Evolutionary conservation across 2,888 invertebrate species (phyloP), one percentile per base, ranked within the genome.

Genomic region (Tachystola acroxantha): DNA sequence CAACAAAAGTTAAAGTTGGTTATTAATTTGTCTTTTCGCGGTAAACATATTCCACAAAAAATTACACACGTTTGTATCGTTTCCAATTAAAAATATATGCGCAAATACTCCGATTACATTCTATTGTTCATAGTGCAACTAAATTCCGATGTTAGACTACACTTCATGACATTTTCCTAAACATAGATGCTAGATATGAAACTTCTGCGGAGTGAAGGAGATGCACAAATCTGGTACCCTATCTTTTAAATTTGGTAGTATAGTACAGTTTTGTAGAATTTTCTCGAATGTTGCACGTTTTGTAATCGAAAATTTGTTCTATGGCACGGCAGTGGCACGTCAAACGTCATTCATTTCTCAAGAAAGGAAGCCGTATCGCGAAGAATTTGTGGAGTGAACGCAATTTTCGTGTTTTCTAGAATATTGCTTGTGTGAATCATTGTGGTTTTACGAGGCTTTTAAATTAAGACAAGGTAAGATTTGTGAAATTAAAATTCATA

Each of bases 251-350:
- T 24, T 36, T 24, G 13, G 9, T 27, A 9, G 13, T 22, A 14
- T 31, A 10, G 10, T 24, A 41, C 13, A 27, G 19, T 24, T 36
- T 37, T 35, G 32, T 37, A 45, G 61, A 61, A 61, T 44, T 50
- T 61, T 61, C 61, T 59, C 48, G 61, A 60, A 61, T 46, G 41
- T n/a, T 43, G 44, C 47, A 43, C 42, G 45, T 49, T 56, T 46
- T 42, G 36, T 39, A 34, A 30, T 42, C 34, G 28, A 36, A 25
- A 12, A 29, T 16, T 26, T 10, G 7, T 16, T 36, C 26, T 26
- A 25, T 12, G 19, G 20, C 36, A 36, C n/a, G n/a, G n/a, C n/a
- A n/a, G n/a, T n/a, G n/a, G 16, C 28, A 40, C 26, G 31, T 34
- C 38, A 50, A 49, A 53, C 52, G 55, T 53, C 55, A 52, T 47